Percentiles rank a stretch among this genome's conserved stretches.
These are phyloP conservation scores for Eueides isabella DNA, from an alignment of 1,140 invertebrate species.

Conservation along the genomic window DNA sequence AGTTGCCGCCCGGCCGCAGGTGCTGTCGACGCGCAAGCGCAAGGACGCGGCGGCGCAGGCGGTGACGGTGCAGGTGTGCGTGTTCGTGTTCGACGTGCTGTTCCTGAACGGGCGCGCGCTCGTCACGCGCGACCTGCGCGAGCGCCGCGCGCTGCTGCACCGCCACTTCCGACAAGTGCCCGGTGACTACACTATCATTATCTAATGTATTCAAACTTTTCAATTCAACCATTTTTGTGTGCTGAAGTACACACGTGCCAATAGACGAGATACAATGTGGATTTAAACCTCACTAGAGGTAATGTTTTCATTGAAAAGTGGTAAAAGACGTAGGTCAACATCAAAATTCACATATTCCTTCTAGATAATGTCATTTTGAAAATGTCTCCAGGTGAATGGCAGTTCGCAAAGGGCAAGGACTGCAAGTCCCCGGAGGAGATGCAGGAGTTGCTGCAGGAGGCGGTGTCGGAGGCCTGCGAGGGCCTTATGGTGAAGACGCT, in stretches of 20 bases:
- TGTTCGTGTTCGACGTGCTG: constrained; percentile 98
- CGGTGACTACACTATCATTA: too few species aligned
- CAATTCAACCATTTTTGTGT: too few species aligned
- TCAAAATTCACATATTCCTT: too few species aligned
- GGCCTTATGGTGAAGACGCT: constrained; percentile 99
- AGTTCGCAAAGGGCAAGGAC: constrained; percentile 93
- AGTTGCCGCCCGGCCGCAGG: too few species aligned
- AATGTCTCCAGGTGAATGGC: constrained; percentile 86
- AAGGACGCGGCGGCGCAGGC: constrained; percentile 95
- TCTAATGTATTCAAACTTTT: too few species aligned
- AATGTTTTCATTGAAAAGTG: too few species aligned
- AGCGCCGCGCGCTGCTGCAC: constrained; percentile 88
- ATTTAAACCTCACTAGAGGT: too few species aligned
- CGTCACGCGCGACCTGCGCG: constrained; percentile 91
- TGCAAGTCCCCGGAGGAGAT: constrained; percentile 96
- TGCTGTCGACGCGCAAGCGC: constrained; percentile 96
- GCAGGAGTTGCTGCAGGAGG: constrained; percentile 96
- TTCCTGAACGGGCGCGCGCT: constrained; percentile 96
- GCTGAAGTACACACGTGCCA: too few species aligned
- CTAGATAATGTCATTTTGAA: too few species aligned
- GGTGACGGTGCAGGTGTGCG: constrained; percentile 98
- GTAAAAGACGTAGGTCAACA: too few species aligned
- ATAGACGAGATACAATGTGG: too few species aligned
- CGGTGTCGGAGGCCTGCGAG: constrained; percentile 97
- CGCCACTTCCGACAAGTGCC: constrained; percentile 88